Evolutionary conservation across 37 sponge, comb jelly and placozoan species (phyloP).

Genomic region (Beroe ovata): DNA sequence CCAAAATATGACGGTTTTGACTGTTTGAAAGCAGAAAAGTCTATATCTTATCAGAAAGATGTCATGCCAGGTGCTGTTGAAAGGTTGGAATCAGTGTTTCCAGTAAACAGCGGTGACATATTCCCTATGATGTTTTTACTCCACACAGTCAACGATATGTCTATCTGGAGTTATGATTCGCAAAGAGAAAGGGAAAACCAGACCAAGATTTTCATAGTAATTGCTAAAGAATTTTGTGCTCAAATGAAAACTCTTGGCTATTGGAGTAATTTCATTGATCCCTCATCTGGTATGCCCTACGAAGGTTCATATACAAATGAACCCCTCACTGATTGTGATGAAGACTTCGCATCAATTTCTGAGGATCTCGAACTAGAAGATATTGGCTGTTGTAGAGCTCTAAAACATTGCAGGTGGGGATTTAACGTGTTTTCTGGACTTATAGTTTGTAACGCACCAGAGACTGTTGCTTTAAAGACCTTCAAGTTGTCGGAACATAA

Average conservation of each 20-base stretch:
- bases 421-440: constrained; percentile 53
- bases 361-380: not conserved
- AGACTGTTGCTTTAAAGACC: not conserved
- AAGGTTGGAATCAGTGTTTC: not conserved
- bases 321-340: constrained; percentile 51
- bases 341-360: not conserved
- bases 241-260: not conserved
- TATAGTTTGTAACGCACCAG: constrained; percentile 1
- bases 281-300: constrained; percentile 51
- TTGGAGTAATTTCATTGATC: constrained; percentile 54
- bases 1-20: not conserved
- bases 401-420: constrained; percentile 17
- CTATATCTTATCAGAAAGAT: not conserved
- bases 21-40: not conserved
- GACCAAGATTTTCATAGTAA: not conserved
- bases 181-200: not conserved
- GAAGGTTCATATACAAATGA: not conserved
- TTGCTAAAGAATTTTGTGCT: not conserved
- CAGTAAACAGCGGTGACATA: not conserved
- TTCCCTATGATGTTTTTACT: not conserved
- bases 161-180: constrained; percentile 49
- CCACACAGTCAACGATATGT: constrained; percentile 34
- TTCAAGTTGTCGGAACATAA: not conserved
- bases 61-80: not conserved
- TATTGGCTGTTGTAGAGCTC: constrained; percentile 61